These are phyloP conservation scores for Serinus canaria DNA, from an alignment of 2,113 vertebrate species.

Conservation along the genomic window DNA sequence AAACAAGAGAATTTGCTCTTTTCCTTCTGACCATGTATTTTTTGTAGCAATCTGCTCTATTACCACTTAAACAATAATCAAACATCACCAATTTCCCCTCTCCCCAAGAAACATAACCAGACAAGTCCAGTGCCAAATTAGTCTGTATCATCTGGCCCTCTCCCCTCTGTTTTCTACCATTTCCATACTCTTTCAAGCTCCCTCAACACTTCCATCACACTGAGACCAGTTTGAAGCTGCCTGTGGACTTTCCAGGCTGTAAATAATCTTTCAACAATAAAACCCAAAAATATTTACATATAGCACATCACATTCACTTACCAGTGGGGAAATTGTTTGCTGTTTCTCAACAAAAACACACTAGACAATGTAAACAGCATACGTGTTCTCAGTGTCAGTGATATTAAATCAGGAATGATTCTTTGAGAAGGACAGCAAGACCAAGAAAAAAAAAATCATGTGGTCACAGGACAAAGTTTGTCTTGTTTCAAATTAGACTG, in stretches of 20 bases:
- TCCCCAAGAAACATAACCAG: background rate
- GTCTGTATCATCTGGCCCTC: background rate
- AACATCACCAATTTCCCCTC: background rate
- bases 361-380: background rate
- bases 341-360: background rate
- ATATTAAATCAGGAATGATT: background rate
- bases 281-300: background rate
- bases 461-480: background rate
- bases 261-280: background rate
- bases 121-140: background rate
- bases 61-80: background rate
- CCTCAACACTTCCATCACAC: background rate
- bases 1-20: background rate
- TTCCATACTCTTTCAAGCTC: background rate
- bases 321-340: background rate
- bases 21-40: background rate
- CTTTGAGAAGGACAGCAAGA: background rate
- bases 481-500: background rate
- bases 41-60: background rate
- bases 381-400: background rate
- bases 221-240: background rate
- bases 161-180: background rate
- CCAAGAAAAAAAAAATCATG: background rate
- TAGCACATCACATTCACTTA: background rate
- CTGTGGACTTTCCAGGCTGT: fast-evolving